These are phyloP conservation scores for Amphimedon queenslandica DNA, from an alignment of 37 sponge, comb jelly and placozoan genomes.

Conservation along the genomic window DNA sequence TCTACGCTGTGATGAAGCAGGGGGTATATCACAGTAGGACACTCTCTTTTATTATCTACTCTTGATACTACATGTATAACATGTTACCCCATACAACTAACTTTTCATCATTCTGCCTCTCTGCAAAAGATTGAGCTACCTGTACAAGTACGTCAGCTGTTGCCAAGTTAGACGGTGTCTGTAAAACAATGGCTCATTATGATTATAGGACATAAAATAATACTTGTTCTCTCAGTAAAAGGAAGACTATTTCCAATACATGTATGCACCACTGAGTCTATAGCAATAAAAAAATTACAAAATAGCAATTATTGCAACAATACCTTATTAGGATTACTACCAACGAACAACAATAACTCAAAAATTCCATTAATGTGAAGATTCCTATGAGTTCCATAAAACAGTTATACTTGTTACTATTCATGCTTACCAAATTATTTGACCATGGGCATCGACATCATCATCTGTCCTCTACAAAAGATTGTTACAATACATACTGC, in stretches of 20 bases:
- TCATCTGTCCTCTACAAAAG: conserved; percentile 68
- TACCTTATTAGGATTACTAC: conserved; percentile 71
- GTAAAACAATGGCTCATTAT: neutral
- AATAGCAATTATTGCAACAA: neutral
- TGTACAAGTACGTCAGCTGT: conserved; percentile 47
- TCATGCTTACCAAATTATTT: conserved; percentile 77
- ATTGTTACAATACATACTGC: too few species aligned
- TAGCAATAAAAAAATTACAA: neutral
- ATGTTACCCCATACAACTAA: too few species aligned
- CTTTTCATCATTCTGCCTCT: conserved; percentile 65
- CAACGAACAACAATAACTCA: conserved; percentile 79
- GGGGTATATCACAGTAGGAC: too few species aligned
- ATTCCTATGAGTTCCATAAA: conserved; percentile 31
- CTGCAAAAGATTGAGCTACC: conserved; percentile 19
- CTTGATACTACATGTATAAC: too few species aligned
- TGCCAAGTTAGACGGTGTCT: conserved; percentile 29
- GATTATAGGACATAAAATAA: neutral
- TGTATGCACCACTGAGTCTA: conserved; percentile 91
- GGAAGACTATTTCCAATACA: conserved; percentile 86
- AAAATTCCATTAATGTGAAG: conserved; percentile 84
- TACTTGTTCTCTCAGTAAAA: conserved; percentile 86
- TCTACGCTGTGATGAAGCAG: too few species aligned
- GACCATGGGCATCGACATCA: conserved; percentile 89
- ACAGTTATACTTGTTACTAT: neutral
- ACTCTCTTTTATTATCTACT: too few species aligned